Evolutionary conservation across 2,797 vertebrate species (phyloP).

Genomic region (Xerus rutilus): DNA sequence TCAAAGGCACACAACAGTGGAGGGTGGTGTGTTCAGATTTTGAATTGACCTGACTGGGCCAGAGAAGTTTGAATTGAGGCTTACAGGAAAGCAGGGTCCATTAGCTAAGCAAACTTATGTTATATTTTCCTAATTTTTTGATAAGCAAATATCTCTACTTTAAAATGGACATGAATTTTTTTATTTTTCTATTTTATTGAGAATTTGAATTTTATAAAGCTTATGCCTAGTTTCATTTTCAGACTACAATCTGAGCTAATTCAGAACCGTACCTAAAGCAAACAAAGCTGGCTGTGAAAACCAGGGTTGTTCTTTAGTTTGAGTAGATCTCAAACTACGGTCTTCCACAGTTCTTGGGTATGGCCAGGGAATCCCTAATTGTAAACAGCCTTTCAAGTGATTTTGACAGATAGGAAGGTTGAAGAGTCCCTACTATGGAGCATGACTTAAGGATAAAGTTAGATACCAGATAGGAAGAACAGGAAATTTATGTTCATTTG

Average conservation of each 20-base stretch:
- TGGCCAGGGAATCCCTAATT: background rate
- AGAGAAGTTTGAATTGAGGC: background rate
- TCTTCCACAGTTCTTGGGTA: background rate
- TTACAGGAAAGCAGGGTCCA: background rate
- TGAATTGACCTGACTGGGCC: background rate
- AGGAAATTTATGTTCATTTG: background rate
- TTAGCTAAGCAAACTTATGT: background rate
- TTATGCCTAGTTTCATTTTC: slow-evolving; percentile 27
- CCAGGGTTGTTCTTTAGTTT: background rate
- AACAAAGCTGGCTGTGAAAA: background rate
- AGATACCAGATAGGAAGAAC: background rate
- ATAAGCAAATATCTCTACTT: background rate
- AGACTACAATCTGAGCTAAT: background rate
- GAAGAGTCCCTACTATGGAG: background rate
- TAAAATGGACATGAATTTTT: background rate
- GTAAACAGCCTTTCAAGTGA: background rate
- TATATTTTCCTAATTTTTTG: background rate
- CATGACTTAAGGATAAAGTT: background rate
- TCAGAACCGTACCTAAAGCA: background rate
- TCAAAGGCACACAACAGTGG: background rate
- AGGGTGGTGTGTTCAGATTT: background rate
- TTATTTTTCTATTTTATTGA: background rate
- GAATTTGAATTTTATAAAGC: background rate
- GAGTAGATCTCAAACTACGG: background rate
- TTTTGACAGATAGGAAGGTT: background rate